Conservation (phyloP, 1,140 invertebrate genomes). For the Diprion similis region DNA sequence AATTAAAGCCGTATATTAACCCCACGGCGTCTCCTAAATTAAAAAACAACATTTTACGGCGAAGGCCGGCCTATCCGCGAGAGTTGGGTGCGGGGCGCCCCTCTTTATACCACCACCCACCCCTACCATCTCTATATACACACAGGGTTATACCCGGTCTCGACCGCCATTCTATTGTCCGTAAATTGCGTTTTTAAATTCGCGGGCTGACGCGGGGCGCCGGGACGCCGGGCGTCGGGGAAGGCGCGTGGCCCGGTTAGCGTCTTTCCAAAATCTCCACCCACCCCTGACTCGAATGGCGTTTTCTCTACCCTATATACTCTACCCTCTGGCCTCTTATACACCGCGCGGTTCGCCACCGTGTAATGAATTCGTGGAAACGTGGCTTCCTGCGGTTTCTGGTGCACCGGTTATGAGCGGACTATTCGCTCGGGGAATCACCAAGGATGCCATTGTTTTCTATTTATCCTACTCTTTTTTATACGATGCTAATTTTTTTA, state of each 20-base stretch:
- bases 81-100: conserved; percentile 18
- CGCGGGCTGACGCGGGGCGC: conserved; percentile 40
- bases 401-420: no score
- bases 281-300: background rate
- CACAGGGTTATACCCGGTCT: conserved; percentile 42
- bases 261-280: conserved; percentile 35
- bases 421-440: no score
- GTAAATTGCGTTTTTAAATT: conserved; percentile 60
- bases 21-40: conserved; percentile 53
- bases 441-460: no score
- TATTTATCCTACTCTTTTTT: no score
- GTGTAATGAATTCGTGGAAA: no score
- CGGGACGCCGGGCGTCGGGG: conserved; percentile 18
- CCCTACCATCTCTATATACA: conserved; percentile 21
- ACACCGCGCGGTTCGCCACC: no score
- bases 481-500: no score
- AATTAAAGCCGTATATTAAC: conserved; percentile 62
- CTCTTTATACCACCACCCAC: conserved; percentile 20
- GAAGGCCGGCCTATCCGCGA: conserved; percentile 21
- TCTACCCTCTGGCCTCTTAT: no score
- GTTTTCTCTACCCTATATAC: no score
- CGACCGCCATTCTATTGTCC: conserved; percentile 52
- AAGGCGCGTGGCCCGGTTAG: conserved; percentile 26
- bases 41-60: conserved; percentile 60
- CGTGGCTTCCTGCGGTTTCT: no score